Evolutionary conservation across 64 coral and sea anemone species (phyloP), one percentile per base, ranked within the genome.

Genomic region (Stichodactyla helianthus): DNA sequence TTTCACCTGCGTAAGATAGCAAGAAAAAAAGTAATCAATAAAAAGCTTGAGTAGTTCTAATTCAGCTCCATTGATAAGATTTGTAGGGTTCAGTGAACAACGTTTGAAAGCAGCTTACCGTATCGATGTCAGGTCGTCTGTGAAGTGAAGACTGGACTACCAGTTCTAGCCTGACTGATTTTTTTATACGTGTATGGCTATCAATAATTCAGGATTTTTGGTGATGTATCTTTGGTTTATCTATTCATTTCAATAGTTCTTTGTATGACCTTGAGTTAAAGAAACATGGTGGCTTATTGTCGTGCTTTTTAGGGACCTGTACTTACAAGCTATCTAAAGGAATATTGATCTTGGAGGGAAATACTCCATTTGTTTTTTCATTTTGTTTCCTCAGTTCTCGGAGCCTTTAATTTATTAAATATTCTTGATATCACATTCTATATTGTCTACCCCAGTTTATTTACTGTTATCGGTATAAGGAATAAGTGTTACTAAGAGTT

Each of bases 231-330:
- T 44, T 14, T 54, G 54, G 51, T 18, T 81, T 53, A n/a, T 74
- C 78, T 50, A 52, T 81, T 81, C 50, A 81, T 81, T 81, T 81
- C 78, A 81, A 81, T 52, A 81, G 50, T 54, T 50, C 53, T 54
- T 81, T 81, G 68, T 81, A 54, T 81, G 50, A 74, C 50, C 78
- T 16, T 50, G 25, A 16, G 31, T 81, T 81, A 52, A 81, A 19
- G 14, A 5, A 6, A 4, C 50, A 54, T 20, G 78, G 78, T 81
- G 78, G 78, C 6, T 11, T 15, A 81, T 81, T 81, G 78, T 81
- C 5, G 78, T 81, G 16, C 6, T 52, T 7, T 81, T 54, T 6
- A 81, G 50, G 22, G 78, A 81, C 78, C 78, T 52, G 78, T 10
- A 15, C 6, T 53, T 74, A 27, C 68, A 74, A 31, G 68, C 5